A percentile compares a stretch with the other conserved stretches of the same genome.
These are phyloP conservation scores for Epizoanthus ramosus DNA, from an alignment of 92 coral and sea anemone species.

Conservation along the genomic window DNA sequence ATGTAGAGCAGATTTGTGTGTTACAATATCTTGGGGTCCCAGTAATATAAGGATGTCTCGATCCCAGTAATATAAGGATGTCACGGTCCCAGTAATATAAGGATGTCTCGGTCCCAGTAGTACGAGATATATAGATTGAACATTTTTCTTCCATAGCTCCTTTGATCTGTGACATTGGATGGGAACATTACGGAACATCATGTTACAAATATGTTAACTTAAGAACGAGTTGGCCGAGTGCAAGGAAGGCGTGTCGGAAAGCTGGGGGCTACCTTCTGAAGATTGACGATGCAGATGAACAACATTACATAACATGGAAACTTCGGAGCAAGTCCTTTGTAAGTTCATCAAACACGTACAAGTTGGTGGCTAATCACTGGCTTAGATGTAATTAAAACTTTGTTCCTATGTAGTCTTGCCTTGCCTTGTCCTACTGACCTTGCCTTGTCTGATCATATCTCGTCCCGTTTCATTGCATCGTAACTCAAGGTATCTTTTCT, in stretches of 20 bases:
- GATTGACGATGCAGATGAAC: constrained; percentile 76
- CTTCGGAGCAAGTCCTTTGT: constrained; percentile 36
- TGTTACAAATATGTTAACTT: constrained; percentile 78
- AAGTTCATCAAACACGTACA: constrained; percentile 20
- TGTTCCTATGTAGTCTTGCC: background rate
- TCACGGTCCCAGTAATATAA: no score
- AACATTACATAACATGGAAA: constrained; percentile 63
- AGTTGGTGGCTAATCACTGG: no score
- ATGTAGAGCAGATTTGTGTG: no score
- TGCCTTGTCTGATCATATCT: no score
- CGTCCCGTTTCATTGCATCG: no score
- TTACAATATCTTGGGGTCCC: no score
- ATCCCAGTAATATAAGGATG: no score
- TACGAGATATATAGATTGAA: background rate
- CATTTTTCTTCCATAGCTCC: constrained; percentile 51
- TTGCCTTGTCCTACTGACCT: background rate
- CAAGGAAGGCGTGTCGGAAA: constrained; percentile 80
- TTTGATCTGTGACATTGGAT: constrained; percentile 82
- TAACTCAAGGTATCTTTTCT: no score
- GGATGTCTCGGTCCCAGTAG: no score
- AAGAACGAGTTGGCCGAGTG: constrained; percentile 74
- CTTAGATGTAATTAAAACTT: no score
- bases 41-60: no score
- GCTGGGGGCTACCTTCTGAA: constrained; percentile 90
- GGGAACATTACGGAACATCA: constrained; percentile 82